phyloP scores from a whole-genome alignment of 2,113 vertebrate genomes.

The Cebidichthys violaceus region DNA sequence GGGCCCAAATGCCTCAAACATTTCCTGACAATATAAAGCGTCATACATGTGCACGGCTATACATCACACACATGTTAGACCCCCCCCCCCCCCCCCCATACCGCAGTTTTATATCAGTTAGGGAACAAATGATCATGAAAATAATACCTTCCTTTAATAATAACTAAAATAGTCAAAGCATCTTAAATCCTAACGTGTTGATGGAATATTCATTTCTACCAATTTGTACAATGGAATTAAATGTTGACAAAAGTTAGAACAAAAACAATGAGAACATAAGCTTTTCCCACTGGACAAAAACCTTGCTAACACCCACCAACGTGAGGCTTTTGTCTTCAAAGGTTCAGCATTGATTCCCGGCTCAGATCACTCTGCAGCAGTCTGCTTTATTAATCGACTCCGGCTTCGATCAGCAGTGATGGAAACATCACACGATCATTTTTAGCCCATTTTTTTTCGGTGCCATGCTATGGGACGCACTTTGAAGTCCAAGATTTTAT shows the following conservation, averaged over 20 bases:
- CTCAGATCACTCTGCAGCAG: too few relatives aligned
- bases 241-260: neutral
- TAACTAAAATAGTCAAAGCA: neutral
- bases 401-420: too few relatives aligned
- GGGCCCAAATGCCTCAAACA: neutral
- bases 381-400: neutral
- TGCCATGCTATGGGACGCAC: too few relatives aligned
- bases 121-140: neutral
- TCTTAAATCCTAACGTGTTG: neutral
- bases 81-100: too few relatives aligned
- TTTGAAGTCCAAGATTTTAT: too few relatives aligned
- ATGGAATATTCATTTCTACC: neutral
- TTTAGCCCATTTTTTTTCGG: too few relatives aligned
- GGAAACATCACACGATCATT: too few relatives aligned
- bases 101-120: neutral
- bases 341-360: neutral
- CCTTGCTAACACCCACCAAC: too few relatives aligned
- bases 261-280: neutral
- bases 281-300: too few relatives aligned
- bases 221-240: neutral
- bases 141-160: neutral
- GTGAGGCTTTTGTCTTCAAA: too few relatives aligned
- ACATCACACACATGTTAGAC: too few relatives aligned
- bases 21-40: neutral
- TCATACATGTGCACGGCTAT: neutral